phyloP scores from a whole-genome alignment of 2,888 invertebrate genomes.

The Lottia scabra region DNA sequence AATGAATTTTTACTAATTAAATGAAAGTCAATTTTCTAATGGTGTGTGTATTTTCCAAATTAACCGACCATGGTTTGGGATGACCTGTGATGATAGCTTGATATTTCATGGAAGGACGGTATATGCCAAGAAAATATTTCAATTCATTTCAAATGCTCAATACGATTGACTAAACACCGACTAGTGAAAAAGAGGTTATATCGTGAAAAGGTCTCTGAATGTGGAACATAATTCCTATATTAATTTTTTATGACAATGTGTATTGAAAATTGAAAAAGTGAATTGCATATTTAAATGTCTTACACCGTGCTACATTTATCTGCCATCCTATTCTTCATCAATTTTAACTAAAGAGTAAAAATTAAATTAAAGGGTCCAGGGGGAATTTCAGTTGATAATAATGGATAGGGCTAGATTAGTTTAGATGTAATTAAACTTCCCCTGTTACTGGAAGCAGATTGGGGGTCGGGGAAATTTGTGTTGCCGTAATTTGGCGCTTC shows the following conservation, averaged over 20 bases:
- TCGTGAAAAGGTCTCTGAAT: no score
- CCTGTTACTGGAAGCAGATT: constrained; percentile 10
- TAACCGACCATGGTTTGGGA: background rate
- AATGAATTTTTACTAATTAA: background rate
- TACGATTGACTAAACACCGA: no score
- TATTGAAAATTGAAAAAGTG: no score
- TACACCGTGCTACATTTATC: no score
- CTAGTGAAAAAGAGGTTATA: no score
- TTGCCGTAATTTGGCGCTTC: constrained; percentile 15
- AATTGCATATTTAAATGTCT: no score
- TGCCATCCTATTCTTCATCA: background rate
- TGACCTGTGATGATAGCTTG: background rate
- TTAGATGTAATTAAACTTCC: constrained; percentile 24
- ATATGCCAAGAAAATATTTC: no score
- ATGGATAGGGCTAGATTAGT: constrained; percentile 29
- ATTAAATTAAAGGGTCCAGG: constrained; percentile 23
- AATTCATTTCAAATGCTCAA: no score
- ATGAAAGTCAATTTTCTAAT: background rate
- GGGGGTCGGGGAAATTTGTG: constrained; percentile 15
- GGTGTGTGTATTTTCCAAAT: background rate
- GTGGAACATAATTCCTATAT: no score
- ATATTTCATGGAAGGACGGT: background rate
- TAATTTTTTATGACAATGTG: no score
- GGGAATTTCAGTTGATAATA: constrained; percentile 19
- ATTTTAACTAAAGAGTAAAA: constrained; percentile 3